Percentiles rank a stretch among this genome's conserved stretches.
These are phyloP conservation scores for Protobothrops mucrosquamatus DNA, from an alignment of 2,113 vertebrate genomes.

Conservation along the genomic window DNA sequence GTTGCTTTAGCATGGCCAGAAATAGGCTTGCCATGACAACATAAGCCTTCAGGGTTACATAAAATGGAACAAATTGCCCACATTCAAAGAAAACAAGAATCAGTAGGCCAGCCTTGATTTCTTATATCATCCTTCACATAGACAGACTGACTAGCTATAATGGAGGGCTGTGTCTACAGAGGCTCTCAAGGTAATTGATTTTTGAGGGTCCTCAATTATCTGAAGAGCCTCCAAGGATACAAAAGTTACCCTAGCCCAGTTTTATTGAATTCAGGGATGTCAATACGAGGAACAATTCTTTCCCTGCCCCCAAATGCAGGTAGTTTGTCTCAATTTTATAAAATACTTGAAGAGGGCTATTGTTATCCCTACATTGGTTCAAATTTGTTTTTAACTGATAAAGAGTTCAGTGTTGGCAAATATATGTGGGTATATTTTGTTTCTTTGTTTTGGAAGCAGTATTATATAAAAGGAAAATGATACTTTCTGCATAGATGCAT, in stretches of 20 bases:
- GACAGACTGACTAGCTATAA: background rate
- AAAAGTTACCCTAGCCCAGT: background rate
- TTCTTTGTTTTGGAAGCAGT: background rate
- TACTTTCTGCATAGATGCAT: background rate
- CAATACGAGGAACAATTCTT: background rate
- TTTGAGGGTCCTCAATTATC: background rate
- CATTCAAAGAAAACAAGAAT: background rate
- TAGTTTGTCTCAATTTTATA: background rate
- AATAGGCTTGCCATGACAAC: background rate
- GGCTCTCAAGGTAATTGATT: background rate
- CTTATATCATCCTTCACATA: background rate
- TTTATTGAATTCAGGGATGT: background rate
- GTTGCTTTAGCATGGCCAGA: background rate
- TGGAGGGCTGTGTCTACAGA: background rate
- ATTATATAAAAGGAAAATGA: background rate
- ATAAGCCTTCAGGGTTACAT: background rate
- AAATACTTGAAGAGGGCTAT: background rate
- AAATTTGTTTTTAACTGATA: background rate
- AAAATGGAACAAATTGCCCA: background rate
- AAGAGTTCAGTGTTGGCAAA: background rate
- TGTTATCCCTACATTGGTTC: background rate
- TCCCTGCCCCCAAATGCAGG: background rate
- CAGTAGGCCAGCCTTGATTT: background rate
- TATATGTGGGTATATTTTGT: background rate
- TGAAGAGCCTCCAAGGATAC: background rate